Evolutionary conservation across 2,797 vertebrate genomes (phyloP).

Genomic region (Eleutherodactylus coqui): DNA sequence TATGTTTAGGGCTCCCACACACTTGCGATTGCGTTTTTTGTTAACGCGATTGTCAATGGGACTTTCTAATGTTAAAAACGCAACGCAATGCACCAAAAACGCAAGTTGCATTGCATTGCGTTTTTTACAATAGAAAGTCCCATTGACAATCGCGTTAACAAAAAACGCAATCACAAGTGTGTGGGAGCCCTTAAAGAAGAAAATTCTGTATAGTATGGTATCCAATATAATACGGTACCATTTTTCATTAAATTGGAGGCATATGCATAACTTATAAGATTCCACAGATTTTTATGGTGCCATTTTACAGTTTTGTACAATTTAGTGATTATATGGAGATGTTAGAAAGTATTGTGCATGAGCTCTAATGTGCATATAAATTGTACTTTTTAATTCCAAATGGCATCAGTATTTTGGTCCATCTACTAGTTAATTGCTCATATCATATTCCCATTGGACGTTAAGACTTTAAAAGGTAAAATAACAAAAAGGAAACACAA

Average conservation of each 20-base stretch:
- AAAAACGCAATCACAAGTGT: too few relatives aligned
- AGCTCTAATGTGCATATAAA: neutral
- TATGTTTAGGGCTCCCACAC: too few relatives aligned
- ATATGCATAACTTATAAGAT: neutral
- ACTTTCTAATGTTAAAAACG: too few relatives aligned
- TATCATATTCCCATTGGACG: neutral
- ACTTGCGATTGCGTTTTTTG: too few relatives aligned
- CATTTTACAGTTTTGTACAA: neutral
- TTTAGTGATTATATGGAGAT: neutral
- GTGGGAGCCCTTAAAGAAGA: neutral
- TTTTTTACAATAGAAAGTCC: too few relatives aligned
- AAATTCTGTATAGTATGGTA: neutral
- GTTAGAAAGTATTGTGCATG: neutral
- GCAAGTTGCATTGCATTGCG: too few relatives aligned
- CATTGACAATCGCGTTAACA: too few relatives aligned
- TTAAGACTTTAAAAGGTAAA: slow-evolving; percentile 9
- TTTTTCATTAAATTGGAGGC: neutral
- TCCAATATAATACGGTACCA: neutral
- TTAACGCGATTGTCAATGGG: too few relatives aligned
- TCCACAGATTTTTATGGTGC: neutral
- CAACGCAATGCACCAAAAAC: too few relatives aligned
- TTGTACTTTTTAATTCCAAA: neutral
- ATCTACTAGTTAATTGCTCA: neutral
- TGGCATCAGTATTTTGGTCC: neutral
- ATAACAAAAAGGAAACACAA: neutral